Evolutionary conservation across 64 coral and sea anemone genomes (phyloP), one percentile per base, ranked within the genome.

Genomic region (Hydrozoanthus tunicans): DNA sequence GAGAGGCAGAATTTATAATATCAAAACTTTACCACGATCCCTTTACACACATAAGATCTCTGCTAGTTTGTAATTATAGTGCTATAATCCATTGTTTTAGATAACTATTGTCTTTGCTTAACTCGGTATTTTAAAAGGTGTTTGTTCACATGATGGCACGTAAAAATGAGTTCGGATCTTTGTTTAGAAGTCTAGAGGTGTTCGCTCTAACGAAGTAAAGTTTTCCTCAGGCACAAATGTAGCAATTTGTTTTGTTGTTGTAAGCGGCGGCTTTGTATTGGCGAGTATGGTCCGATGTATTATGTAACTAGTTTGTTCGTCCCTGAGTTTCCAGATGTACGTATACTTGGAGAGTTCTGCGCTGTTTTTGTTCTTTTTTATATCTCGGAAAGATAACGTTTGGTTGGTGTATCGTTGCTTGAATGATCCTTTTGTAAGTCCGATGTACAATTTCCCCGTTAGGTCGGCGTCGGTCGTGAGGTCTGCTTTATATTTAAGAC

Each of bases 321-420:
- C 20, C 20, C 20, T 20, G 20, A 83, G 80, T 83, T 83, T 83
- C 80, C 80, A 83, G 80, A 83, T 53, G 61, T 20, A 20, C 20
- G 20, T 20, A 20, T 85, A 68, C 11, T 85, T 85, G 81, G 81
- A 67, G 81, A 85, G 62, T 81, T 81, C 79, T 3, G 79, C 59
- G 79, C 79, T 81, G 79, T 81, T 81, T 81, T 81, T 56, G 79
- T 20, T 20, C 20, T 11, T 60, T 85, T 85, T 85, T 85, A 60
- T 85, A 62, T 85, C 81, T 85, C 81, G 62, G 81, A 85, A 85
- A 62, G 81, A 85, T 85, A 67, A 20, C 32, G 81, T 85, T 60
- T 85, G 62, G 62, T 85, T 85, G 81, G 65, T 85, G 61, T 85
- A 85, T 85, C 81, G 81, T 25, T 7, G 17, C 20, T 84, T 84